phyloP scores from a whole-genome alignment of 2,113 vertebrate genomes.

The Suricata suricatta region DNA sequence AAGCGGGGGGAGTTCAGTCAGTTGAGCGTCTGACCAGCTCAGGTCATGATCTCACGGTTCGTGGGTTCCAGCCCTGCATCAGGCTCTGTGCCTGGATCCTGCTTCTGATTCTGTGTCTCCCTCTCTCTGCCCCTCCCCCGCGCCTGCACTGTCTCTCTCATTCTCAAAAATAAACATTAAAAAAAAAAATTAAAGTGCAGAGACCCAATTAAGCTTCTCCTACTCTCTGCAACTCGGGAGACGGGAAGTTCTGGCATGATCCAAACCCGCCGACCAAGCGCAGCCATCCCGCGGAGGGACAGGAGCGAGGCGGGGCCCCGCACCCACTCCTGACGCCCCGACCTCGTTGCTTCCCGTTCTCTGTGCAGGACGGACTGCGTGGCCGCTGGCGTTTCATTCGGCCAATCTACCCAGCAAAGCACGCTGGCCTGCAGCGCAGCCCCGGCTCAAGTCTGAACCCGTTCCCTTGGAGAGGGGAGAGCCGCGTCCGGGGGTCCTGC shows the following conservation, averaged over 20 bases:
- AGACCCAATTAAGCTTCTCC: not conserved
- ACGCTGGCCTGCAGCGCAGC: fast-evolving
- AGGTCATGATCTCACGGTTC: too few relatives aligned
- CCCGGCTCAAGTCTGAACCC: not conserved
- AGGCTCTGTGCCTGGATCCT: too few relatives aligned
- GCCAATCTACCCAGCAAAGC: not conserved
- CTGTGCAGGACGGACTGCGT: fast-evolving
- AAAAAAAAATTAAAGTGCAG: not conserved
- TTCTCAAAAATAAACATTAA: too few relatives aligned
- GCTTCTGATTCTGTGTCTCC: too few relatives aligned
- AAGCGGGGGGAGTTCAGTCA: too few relatives aligned
- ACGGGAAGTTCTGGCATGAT: not conserved
- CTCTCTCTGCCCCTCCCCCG: too few relatives aligned
- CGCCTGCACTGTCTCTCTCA: too few relatives aligned
- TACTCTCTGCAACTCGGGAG: not conserved
- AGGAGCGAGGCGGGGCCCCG: not conserved
- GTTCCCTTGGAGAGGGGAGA: not conserved
- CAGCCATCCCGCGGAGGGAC: not conserved
- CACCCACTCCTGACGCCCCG: not conserved
- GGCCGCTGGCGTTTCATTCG: not conserved
- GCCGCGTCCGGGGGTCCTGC: not conserved
- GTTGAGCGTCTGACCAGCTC: too few relatives aligned
- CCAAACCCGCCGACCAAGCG: fast-evolving
- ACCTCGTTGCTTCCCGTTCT: fast-evolving
- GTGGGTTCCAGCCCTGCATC: too few relatives aligned